Evolutionary conservation across 2,797 vertebrate species (phyloP), one percentile per base, ranked within the genome.

Genomic region (Acipenser ruthenus): DNA sequence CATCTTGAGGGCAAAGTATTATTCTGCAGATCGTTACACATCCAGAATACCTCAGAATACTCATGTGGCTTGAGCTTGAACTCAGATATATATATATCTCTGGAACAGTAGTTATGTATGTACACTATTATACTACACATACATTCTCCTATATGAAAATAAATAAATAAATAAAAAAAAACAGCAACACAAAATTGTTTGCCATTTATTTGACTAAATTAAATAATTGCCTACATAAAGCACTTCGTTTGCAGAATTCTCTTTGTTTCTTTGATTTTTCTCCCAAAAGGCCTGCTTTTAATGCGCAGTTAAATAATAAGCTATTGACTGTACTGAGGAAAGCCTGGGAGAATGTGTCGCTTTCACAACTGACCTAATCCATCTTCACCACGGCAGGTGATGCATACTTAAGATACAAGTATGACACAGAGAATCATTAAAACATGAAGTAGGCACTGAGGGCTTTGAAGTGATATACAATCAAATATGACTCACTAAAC

Each of bases 221-320:
- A 66, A 63, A 56, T 66, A 68, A 62, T 55, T n/a, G 9, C 12
- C 12, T 63, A 47, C 18, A 60, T 63, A 62, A 18, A 63, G 11
- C n/a, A 49, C 23, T 51, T 68, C 18, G 10, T 68, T 55, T 53
- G 37, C 67, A 49, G 51, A 53, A 7, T 53, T n/a, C 7, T 59
- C 49, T 51, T 15, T 52, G 13, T 8, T 2, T 58, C 47, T 49
- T 23, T 59, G 62, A 56, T 48, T 58, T 9, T 6, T 56, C 18
- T 18, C 15, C 67, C 60, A 23, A 12, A 13, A 10, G 50, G 65
- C 37, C 8, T 50, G 37, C 6, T 18, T 48, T 23, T 18, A n/a
- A 49, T 56, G 8, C 13, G 37, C 11, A 37, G 49, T 58, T 23
- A 60, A 59, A n/a, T 63, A 52, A 65, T 10, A n/a, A 50, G n/a